Evolutionary conservation across 2,797 vertebrate genomes (phyloP), one percentile per base, ranked within the genome.

Genomic region (Sebastes minor): DNA sequence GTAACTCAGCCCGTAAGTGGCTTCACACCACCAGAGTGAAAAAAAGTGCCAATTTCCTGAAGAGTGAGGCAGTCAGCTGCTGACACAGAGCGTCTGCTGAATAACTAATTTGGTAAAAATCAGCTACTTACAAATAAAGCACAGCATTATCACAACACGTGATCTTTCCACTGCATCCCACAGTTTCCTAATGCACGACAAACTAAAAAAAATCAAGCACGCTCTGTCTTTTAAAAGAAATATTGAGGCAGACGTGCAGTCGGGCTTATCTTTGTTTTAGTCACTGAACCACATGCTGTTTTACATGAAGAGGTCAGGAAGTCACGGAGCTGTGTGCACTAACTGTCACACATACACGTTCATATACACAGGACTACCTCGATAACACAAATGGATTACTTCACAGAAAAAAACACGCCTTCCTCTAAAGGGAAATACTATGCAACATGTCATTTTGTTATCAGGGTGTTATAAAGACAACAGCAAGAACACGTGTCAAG

Each of bases 271-370:
- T 92, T 79, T 78, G 75, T 92, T 91, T 91, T 78, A 91, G 86
- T 91, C 86, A 92, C 73, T 64, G 69, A 93, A 88, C 86, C 90
- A 80, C 87, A 86, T 46, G 79, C 32, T 76, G 74, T 70, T 88
- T 86, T 67, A 83, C 78, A 86, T 90, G 90, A 93, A 80, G 80
- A 91, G 93, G 94, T 95, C 94, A 96, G 92, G 92, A 94, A 94
- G 95, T 94, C 83, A 93, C 83, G 78, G 59, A 90, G 74, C 87
- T 89, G 33, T 65, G 7, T 76, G 74, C 65, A 7, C 63, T 72
- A 18, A 66, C n/a, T 78, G 53, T 65, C 14, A 52, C 69, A 71
- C 22, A 38, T 61, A 66, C 49, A 79, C 62, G 49, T 42, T 74
- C 63, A 57, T 67, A 74, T 16, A 56, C 62, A 60, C 7, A 3